These are phyloP conservation scores for Muntiacus muntjak DNA, from an alignment of 2,113 vertebrate genomes.

Conservation along the genomic window DNA sequence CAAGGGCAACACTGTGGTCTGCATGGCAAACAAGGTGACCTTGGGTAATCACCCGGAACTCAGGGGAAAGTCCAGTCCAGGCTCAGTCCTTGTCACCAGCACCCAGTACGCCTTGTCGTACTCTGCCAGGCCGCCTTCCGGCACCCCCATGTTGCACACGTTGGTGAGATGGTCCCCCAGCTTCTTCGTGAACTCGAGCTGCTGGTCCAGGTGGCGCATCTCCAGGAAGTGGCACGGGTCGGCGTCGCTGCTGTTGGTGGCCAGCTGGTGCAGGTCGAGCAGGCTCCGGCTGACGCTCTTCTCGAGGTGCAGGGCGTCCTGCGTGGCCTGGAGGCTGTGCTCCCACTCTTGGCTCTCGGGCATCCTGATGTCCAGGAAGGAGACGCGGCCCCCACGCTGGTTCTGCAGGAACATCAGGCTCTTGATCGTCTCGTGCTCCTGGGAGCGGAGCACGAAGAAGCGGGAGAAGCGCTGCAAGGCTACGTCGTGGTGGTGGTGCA, in stretches of 20 bases:
- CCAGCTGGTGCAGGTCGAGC: not conserved
- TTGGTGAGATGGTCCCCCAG: not conserved
- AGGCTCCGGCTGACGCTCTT: not conserved
- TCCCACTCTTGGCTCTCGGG: rapidly evolving
- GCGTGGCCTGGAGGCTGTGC: not conserved
- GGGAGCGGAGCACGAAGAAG: not conserved
- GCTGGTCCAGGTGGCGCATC: not conserved
- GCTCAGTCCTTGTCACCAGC: not conserved
- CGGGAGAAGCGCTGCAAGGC: not conserved
- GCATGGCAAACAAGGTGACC: rapidly evolving
- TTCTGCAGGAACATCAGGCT: not conserved
- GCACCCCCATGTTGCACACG: not conserved
- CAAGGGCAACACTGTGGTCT: not conserved
- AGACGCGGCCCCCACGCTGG: not conserved
- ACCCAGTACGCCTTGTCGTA: not conserved
- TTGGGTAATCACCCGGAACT: not conserved
- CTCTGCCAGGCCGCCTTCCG: not conserved
- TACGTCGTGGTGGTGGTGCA: not conserved
- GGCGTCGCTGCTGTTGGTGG: not conserved
- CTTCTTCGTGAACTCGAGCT: not conserved
- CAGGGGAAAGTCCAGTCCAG: not conserved
- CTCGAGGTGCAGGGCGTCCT: not conserved
- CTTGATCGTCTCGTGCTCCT: rapidly evolving
- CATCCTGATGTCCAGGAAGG: not conserved
- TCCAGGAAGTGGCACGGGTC: not conserved